Base-by-base conservation (phyloP, 1,140 invertebrate genomes). In the Wasmannia auropunctata region DNA sequence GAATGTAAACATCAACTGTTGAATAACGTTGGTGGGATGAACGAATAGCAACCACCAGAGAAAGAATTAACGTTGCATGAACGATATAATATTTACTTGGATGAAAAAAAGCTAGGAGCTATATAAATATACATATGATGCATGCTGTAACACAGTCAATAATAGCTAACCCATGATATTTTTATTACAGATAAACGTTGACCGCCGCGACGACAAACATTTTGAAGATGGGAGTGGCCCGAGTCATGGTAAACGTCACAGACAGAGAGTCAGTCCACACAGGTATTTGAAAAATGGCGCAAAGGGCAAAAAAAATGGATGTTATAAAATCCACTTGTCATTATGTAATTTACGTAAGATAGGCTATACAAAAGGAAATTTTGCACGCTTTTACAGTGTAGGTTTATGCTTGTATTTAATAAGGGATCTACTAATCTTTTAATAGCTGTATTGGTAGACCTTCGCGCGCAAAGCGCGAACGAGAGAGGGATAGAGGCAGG, bases 221-320 rank as follows among this genome's bases (percentile, higher is more conserved):
- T 92, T 95, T 75, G 94, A 94, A 79, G 94, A 96, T 87, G 95
- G 95, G 62, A 95, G 94, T 85, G 94, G 95, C 5, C 93, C 95
- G 10, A 96, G 95, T 91, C 96, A 96, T 93, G 96, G 96, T 69
- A 97, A 97, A 93, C 92, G 96, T 70, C 94, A 94, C 75, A 91
- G 97, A 31, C 96, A 95, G 91, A 92, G 96, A 80, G 95, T 95
- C 28, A 96, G 96, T 86, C 96, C 96, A 16, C 95, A 96, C 79
- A 94, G 96, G 96, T 96, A 94, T 58, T 72, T 49, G 46, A 34
- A 65, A 75, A 60, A 58, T n/a, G 8, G 16, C 22, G 6, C 3
- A 37, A 79, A 51, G 70, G 0, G 46, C 16, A 11, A 62, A 60
- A 62, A 60, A n/a, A 19, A 0, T 43, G 3, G 25, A 31, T n/a